A percentile compares a stretch with the other conserved stretches of the same genome.
Conservation (phyloP, 2,888 invertebrate species). For the Trilocha varians region DNA sequence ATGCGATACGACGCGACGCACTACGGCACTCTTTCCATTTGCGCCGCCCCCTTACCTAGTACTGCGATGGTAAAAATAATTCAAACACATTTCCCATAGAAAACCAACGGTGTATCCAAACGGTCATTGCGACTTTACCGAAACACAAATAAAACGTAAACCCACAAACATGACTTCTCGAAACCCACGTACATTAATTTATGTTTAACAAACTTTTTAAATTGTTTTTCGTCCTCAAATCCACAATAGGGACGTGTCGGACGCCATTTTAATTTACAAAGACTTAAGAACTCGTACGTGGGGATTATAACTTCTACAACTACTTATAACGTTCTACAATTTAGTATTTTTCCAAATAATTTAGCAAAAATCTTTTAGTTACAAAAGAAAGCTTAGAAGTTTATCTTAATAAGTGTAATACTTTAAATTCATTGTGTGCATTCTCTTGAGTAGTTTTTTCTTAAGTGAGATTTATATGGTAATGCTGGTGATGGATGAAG, state of each 20-base stretch:
- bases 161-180: not conserved
- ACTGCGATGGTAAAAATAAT: no score
- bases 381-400: no score
- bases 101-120: slow-evolving; percentile 7
- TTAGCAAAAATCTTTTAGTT: no score
- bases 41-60: no score
- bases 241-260: slow-evolving; percentile 13
- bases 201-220: not conserved
- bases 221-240: slow-evolving; percentile 13
- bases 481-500: no score
- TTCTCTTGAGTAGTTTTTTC: no score
- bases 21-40: no score
- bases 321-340: not conserved
- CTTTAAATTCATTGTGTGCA: no score
- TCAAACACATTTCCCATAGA: no score
- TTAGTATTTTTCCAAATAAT: not conserved
- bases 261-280: slow-evolving; percentile 32
- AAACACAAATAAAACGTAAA: not conserved
- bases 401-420: no score
- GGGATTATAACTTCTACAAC: slow-evolving; percentile 18
- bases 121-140: not conserved
- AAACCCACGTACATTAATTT: not conserved
- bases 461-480: no score
- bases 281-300: slow-evolving; percentile 21
- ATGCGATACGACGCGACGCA: no score